phyloP scores from a whole-genome alignment of 2,797 vertebrate species.

The Lacerta viridis region DNA sequence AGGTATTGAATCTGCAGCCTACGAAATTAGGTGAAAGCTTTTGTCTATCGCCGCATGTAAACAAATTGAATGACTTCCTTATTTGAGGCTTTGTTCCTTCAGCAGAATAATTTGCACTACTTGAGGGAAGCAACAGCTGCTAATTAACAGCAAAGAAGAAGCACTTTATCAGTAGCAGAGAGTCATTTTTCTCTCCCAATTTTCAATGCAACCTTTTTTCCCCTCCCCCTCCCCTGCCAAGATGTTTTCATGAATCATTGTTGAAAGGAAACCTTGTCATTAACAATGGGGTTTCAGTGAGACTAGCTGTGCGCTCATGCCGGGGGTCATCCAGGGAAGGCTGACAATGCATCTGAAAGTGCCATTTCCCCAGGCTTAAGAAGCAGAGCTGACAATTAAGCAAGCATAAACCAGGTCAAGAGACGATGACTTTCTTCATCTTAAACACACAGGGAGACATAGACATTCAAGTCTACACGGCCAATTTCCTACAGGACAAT shows the following conservation, averaged over 20 bases:
- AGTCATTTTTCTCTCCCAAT: slow-evolving; percentile 70
- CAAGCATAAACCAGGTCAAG: slow-evolving; percentile 19
- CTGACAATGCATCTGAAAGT: slow-evolving; percentile 9
- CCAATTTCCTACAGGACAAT: no score
- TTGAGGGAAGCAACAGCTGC: slow-evolving; percentile 77
- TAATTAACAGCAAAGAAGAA: slow-evolving; percentile 78
- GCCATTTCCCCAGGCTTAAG: slow-evolving; percentile 9
- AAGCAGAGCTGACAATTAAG: not conserved
- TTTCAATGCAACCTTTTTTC: slow-evolving; percentile 39
- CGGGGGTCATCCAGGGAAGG: not conserved
- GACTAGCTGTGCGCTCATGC: slow-evolving; percentile 15
- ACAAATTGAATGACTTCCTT: slow-evolving; percentile 76
- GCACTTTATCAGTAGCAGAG: slow-evolving; percentile 69
- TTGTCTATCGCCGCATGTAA: slow-evolving; percentile 73
- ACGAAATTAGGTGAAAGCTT: slow-evolving; percentile 68
- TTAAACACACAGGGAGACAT: no score
- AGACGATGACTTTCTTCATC: not conserved
- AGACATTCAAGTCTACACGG: not conserved
- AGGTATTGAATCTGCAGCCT: slow-evolving; percentile 52
- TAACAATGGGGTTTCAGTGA: slow-evolving; percentile 49
- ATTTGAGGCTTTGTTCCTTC: slow-evolving; percentile 72
- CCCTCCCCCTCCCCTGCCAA: slow-evolving; percentile 44
- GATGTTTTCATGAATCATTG: slow-evolving; percentile 62
- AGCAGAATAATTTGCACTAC: slow-evolving; percentile 79
- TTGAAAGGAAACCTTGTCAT: slow-evolving; percentile 56